Conservation (phyloP, 2,797 vertebrate genomes). For the Amazona finschi region DNA sequence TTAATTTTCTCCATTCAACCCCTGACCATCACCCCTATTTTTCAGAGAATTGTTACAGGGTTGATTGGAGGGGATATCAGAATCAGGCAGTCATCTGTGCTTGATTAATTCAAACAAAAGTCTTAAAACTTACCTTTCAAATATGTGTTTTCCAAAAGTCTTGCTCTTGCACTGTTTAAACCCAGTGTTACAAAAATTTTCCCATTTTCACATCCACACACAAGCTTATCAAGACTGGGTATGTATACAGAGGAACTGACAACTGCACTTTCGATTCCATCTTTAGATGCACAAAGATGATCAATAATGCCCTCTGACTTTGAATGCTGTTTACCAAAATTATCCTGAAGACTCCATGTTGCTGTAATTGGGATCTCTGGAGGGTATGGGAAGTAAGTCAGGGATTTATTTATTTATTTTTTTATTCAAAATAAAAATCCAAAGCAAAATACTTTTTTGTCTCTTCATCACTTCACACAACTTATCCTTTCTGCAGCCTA, state of each 20-base stretch:
- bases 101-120: not conserved
- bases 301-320: constrained; percentile 69
- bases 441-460: not conserved
- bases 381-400: not conserved
- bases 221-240: constrained; percentile 71
- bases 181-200: constrained; percentile 71
- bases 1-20: not conserved
- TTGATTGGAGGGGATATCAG: not conserved
- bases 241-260: constrained; percentile 76
- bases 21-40: not conserved
- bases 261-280: not conserved
- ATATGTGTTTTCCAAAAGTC: constrained; percentile 65
- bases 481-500: not conserved
- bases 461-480: not conserved
- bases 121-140: constrained; percentile 66
- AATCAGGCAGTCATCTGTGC: not conserved
- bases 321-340: constrained; percentile 67
- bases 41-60: not conserved
- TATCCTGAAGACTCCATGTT: constrained; percentile 73
- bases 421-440: not conserved
- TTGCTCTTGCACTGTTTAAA: constrained; percentile 71
- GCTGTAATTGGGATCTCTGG: constrained; percentile 74
- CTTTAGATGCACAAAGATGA: constrained; percentile 40
- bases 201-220: constrained; percentile 80
- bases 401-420: not conserved